Evolutionary conservation across 2,113 vertebrate species (phyloP), one percentile per base, ranked within the genome.

Genomic region (Pica pica): DNA sequence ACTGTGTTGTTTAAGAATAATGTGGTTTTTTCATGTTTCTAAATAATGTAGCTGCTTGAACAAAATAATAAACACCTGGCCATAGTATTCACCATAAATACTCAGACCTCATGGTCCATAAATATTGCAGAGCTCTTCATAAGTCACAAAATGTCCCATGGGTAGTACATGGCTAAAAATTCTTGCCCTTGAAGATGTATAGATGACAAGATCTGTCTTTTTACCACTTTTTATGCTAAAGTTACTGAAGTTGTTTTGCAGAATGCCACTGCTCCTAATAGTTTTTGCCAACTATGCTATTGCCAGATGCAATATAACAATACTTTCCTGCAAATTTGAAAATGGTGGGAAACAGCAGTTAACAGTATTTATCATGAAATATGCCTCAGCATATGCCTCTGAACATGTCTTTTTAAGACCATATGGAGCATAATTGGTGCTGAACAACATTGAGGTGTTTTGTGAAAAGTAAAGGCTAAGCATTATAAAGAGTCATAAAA

Each of bases 311-410:
- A 70, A n/a, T 86, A 80, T 70, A 96, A 95, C 92, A 95, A 83
- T 97, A 47, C 82, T 67, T 89, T 80, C 44, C 71, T 91, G 87
- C 68, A 86, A 83, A 94, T 77, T 70, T 83, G 79, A 88, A 95
- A 90, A 88, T 90, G 87, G 82, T 90, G 75, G 79, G 56, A 91
- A 95, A 89, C 90, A 90, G 91, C 87, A 92, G 93, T 92, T 93
- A 94, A 83, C 90, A 77, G 92, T 90, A 92, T 90, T 95, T 95
- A 92, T 81, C 75, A 83, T 96, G 95, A 96, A 96, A 96, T 96
- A 95, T 96, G 94, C 90, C 90, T 96, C 61, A 87, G 57, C 94
- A 94, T 95, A 95, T 97, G 96, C 95, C 93, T 97, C 87, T 86
- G 92, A 95, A 88, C 86, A 35, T 91, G 93, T 94, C 85, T 95